Evolutionary conservation across 2,888 invertebrate genomes (phyloP), one percentile per base, ranked within the genome.

Genomic region (Rhingia rostrata): DNA sequence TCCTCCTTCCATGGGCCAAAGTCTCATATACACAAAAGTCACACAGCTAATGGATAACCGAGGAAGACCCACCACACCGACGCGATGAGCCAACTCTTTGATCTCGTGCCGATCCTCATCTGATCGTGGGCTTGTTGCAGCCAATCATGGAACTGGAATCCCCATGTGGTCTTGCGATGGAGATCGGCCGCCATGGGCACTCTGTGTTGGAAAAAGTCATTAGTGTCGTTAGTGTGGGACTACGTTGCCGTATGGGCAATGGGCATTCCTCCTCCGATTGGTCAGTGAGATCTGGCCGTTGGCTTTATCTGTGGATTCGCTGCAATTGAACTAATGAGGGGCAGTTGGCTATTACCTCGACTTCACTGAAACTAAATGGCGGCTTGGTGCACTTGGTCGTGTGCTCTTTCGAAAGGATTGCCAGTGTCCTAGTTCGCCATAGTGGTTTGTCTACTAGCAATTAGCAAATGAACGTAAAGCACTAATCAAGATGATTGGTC

Each of bases 91-190:
- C 22, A 14, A 43, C 35, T 60, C 80, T 84, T 84, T 84, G 84
- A 84, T 84, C 80, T 84, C 54, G 70, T 22, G 70, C 84, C 84
- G 84, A 84, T 84, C 64, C 53, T 61, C 84, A 84, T 61, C 66
- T 54, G 74, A 84, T 84, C 74, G 84, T 84, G 80, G 74, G 80
- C 80, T 80, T 56, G 84, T 84, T 80, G 84, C 64, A 75, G 80
- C 84, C 84, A 84, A 84, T 84, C 84, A 75, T 84, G 74, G 66
- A 61, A 61, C 60, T 75, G 49, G 70, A 80, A 84, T 75, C 74
- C 80, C 70, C 78, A 58, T 70, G 63, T 41, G 70, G 70, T 66
- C 22, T 22, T 66, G 53, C 49, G 72, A 33, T 67, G 63, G 73
- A 79, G 45, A 58, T 35, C 56, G 70, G 66, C 73, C 69, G 80